These are phyloP conservation scores for Enteromius argenteus DNA, from an alignment of 2,797 vertebrate species.

Conservation along the genomic window DNA sequence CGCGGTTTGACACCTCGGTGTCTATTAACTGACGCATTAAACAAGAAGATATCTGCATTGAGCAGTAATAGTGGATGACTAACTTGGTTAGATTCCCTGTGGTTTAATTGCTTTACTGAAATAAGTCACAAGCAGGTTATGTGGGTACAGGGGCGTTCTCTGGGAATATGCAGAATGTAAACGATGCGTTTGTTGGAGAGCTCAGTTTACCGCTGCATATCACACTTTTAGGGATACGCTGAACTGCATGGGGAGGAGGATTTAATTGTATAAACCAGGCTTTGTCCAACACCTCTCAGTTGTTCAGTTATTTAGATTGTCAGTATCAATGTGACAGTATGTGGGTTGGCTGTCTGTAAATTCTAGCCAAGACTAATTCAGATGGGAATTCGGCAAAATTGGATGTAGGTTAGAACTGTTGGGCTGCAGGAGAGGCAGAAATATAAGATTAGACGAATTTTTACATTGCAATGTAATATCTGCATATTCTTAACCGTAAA, in stretches of 20 bases:
- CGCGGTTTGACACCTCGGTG: conserved; percentile 32
- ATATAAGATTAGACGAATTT: conserved; percentile 20
- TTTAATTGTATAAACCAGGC: not conserved
- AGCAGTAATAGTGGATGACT: not conserved
- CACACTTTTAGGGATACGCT: conserved; percentile 22
- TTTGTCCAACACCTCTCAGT: not conserved
- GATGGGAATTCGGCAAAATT: conserved; percentile 23
- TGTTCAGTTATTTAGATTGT: conserved; percentile 12
- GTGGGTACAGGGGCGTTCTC: conserved; percentile 18
- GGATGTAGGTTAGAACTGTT: conserved; percentile 44
- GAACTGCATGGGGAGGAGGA: not conserved
- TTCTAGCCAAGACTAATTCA: conserved; percentile 20
- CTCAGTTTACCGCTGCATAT: conserved; percentile 14
- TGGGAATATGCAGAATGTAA: conserved; percentile 15
- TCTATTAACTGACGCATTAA: conserved; percentile 52
- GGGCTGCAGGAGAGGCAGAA: conserved; percentile 11
- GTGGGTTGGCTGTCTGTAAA: conserved; percentile 46
- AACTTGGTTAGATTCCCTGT: conserved; percentile 25
- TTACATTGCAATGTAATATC: not conserved
- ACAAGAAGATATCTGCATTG: conserved; percentile 32
- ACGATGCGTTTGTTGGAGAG: conserved; percentile 20
- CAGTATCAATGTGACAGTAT: conserved; percentile 32
- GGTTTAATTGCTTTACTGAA: conserved; percentile 48
- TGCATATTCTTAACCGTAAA: not conserved
- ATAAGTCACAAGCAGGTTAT: conserved; percentile 33